Base-by-base conservation (phyloP, 2,797 vertebrate species). In the Artibeus lituratus region DNA sequence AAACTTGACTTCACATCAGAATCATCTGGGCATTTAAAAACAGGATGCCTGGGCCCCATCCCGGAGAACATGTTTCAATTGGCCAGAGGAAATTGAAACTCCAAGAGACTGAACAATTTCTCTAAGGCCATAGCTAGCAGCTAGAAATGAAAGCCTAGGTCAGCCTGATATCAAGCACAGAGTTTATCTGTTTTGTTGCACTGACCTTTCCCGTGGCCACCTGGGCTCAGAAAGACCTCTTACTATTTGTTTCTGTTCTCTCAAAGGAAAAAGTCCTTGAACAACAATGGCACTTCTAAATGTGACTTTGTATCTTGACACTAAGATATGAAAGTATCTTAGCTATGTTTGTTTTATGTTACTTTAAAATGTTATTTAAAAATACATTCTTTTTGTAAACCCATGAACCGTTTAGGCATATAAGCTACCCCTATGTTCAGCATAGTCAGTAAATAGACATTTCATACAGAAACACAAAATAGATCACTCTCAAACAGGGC, bases 371-470 rank as follows among this genome's bases (percentile, higher is more conserved):
- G n/a, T n/a, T n/a, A n/a, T n/a, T n/a, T n/a, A n/a, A n/a, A 57
- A 81, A 26, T 55, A 10, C 4, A 59, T 91, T 80, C 82, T 87
- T 80, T 89, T 92, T 86, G 16, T 86, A 95, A 96, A 59, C 70
- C 10, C 9, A 44, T 7, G 10, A 87, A 62, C 19, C 12, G 32
- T 53, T 51, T 65, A 67, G 19, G 76, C 11, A 84, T 81, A 22
- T 1, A 55, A 10, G 21, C 22, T n/a, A 37, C 7, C 19, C 4
- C 3, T 44, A 39, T 91, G 92, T 87, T 80, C 59, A 81, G 81
- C 9, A 87, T 93, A 70, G 47, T 3, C 2, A 37, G 35, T 89
- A 37, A 69, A 47, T 2, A 29, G 29, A 82, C 84, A 87, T 92
- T 73, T 29, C 32, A 57, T 16, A 51, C 4, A 70, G 59, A 90